These are phyloP conservation scores for Colius striatus DNA, from an alignment of 2,113 vertebrate species.

Conservation along the genomic window DNA sequence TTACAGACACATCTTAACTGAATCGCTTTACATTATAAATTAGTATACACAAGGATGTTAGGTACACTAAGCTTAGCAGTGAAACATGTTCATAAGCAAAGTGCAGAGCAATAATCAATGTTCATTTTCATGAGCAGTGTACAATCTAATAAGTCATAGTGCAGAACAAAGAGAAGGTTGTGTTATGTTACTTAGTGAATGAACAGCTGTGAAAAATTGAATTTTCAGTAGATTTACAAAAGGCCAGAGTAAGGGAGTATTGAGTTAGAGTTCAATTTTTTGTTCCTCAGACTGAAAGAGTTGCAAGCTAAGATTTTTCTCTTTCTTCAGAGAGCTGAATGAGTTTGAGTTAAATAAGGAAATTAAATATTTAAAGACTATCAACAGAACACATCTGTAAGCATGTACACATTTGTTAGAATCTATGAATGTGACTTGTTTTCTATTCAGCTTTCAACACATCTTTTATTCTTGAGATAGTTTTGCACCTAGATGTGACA, in stretches of 20 bases:
- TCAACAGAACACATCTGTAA: not conserved
- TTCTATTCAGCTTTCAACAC: not conserved
- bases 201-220: not conserved
- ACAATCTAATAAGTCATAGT: not conserved
- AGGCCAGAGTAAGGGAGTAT: not conserved
- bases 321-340: not conserved
- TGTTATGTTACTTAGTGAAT: not conserved
- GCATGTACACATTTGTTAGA: not conserved
- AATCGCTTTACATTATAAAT: not conserved
- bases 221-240: not conserved
- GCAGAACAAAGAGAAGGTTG: not conserved
- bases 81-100: not conserved
- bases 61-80: not conserved
- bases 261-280: not conserved
- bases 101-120: not conserved
- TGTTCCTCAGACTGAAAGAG: not conserved
- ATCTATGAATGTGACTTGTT: not conserved
- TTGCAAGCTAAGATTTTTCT: not conserved
- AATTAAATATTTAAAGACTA: not conserved
- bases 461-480: not conserved
- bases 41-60: fast-evolving
- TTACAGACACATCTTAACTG: not conserved
- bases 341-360: not conserved
- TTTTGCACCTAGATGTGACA: not conserved
- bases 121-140: not conserved